Conservation (phyloP, 2,888 invertebrate species). For the Operophtera brumata region DNA sequence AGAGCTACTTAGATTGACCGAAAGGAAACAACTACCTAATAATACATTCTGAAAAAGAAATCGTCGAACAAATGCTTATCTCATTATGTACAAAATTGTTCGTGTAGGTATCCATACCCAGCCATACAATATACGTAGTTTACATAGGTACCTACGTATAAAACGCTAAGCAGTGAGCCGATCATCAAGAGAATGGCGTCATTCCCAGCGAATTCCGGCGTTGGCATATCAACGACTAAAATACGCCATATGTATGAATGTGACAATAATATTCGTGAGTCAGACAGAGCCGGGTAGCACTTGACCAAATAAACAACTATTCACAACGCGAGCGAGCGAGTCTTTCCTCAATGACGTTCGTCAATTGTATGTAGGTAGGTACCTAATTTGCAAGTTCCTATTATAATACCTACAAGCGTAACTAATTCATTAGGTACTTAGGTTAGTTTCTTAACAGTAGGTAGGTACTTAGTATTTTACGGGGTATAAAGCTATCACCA, state of each 20-base stretch:
- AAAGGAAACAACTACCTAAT: too few species aligned
- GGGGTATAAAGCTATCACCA: not conserved
- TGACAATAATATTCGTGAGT: conserved; percentile 76
- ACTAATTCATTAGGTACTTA: not conserved
- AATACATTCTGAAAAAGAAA: not conserved
- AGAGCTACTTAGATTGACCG: too few species aligned
- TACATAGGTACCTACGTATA: not conserved
- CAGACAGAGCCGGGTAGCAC: conserved; percentile 58
- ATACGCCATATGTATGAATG: conserved; percentile 65
- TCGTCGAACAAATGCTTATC: not conserved
- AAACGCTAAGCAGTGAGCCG: conserved; percentile 34
- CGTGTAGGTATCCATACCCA: not conserved
- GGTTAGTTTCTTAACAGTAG: not conserved
- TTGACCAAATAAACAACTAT: conserved; percentile 76
- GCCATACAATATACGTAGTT: not conserved
- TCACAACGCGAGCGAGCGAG: conserved; percentile 48
- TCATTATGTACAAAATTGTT: not conserved
- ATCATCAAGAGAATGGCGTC: conserved; percentile 69
- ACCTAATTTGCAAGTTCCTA: conserved; percentile 5
- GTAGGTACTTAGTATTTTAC: too few species aligned
- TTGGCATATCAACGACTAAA: conserved; percentile 68
- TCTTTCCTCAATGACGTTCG: conserved; percentile 58
- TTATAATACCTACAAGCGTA: not conserved
- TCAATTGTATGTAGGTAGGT: conserved; percentile 19
- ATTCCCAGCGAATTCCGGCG: conserved; percentile 66